A percentile compares a stretch with the other conserved stretches of the same genome.
phyloP scores from a whole-genome alignment of 2,113 vertebrate species.

The Malurus alboscapulatus region DNA sequence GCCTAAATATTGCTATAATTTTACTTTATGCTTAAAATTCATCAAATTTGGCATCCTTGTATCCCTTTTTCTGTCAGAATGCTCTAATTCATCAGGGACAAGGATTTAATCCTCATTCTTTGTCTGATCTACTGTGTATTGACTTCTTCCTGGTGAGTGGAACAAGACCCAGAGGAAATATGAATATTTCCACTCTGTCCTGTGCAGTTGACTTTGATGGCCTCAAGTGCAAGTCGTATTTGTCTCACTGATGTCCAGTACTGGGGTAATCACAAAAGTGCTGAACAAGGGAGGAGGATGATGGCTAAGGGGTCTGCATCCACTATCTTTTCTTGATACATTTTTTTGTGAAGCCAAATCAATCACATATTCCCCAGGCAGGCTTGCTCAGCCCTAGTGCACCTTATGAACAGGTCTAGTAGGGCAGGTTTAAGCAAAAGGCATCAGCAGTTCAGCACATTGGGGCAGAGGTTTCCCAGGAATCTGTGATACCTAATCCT shows the following conservation, averaged over 20 bases:
- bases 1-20: background rate
- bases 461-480: background rate
- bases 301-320: background rate
- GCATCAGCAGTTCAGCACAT: background rate
- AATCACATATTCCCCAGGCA: background rate
- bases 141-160: background rate
- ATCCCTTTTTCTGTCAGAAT: background rate
- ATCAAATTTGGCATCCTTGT: background rate
- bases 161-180: background rate
- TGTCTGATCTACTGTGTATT: background rate
- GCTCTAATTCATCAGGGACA: background rate
- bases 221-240: background rate
- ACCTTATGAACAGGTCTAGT: background rate
- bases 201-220: background rate
- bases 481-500: background rate
- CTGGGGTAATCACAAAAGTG: background rate
- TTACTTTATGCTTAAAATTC: background rate
- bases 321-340: accelerated
- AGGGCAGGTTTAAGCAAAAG: background rate
- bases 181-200: background rate
- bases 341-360: background rate
- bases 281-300: background rate
- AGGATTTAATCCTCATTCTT: background rate
- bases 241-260: background rate
- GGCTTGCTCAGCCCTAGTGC: background rate